Percentiles rank a stretch among this genome's conserved stretches.
These are phyloP conservation scores for Chlamydotis undulata DNA, from an alignment of 2,113 vertebrate genomes.

Conservation along the genomic window DNA sequence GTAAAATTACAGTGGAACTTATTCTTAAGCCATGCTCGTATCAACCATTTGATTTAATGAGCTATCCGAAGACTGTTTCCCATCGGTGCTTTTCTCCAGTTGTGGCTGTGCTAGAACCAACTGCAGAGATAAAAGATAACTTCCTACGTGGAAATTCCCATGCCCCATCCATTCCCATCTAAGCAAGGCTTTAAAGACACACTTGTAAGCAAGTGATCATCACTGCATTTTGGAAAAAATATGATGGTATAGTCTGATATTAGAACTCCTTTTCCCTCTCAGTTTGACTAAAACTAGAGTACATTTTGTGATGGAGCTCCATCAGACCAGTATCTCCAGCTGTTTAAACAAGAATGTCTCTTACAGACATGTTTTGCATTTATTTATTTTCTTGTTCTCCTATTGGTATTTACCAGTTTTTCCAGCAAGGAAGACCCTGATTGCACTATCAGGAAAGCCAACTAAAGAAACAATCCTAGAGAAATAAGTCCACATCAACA, in stretches of 20 bases:
- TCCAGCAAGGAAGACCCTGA: not conserved
- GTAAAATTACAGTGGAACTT: not conserved
- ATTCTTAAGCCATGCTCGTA: not conserved
- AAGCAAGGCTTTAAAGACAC: not conserved
- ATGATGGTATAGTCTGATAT: not conserved
- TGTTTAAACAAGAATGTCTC: not conserved
- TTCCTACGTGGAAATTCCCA: not conserved
- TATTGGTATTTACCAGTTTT: not conserved
- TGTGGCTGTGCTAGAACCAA: not conserved
- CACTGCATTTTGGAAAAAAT: not conserved
- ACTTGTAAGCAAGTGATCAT: not conserved
- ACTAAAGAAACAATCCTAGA: not conserved
- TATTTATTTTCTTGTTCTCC: not conserved
- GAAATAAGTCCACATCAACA: not conserved
- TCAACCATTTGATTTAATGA: slow-evolving; percentile 1
- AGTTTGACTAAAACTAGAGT: not conserved
- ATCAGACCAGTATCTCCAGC: not conserved
- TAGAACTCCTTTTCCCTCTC: not conserved
- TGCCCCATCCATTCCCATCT: not conserved
- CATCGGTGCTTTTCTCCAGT: not conserved
- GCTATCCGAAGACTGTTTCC: not conserved
- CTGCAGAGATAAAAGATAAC: not conserved
- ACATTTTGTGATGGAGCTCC: not conserved
- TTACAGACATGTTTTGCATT: not conserved
- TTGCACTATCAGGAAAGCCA: not conserved